Conservation (phyloP, 2,797 vertebrate genomes). For the Rhinella marina region DNA sequence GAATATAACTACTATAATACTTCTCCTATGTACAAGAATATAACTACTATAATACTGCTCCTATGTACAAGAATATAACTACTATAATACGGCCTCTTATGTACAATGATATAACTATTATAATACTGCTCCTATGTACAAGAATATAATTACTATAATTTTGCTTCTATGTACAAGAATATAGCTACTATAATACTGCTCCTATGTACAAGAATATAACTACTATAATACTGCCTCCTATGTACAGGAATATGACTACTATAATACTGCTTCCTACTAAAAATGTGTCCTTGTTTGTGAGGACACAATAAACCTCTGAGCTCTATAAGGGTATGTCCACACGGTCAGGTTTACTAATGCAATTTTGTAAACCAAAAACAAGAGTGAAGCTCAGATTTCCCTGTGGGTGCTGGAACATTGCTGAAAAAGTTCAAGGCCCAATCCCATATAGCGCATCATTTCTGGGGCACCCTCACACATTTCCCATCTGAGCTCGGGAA, state of each 20-base stretch:
- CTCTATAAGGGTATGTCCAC: too few species aligned
- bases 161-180: not conserved
- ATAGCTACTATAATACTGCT: not conserved
- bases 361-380: too few species aligned
- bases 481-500: too few species aligned
- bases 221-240: slow-evolving; percentile 7
- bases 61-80: slow-evolving; percentile 1
- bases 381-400: too few species aligned
- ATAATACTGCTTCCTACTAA: not conserved
- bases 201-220: not conserved
- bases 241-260: too few species aligned
- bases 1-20: slow-evolving; percentile 2
- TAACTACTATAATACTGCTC: slow-evolving; percentile 4
- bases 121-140: not conserved
- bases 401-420: too few species aligned
- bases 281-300: too few species aligned
- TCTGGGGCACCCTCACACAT: too few species aligned
- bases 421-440: too few species aligned
- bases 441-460: too few species aligned
- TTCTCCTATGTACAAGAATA: not conserved
- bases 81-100: not conserved
- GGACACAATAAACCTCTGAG: too few species aligned
- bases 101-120: not conserved
- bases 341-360: too few species aligned
- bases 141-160: slow-evolving; percentile 3